These are phyloP conservation scores for Datnioides undecimradiatus DNA, from an alignment of 2,113 vertebrate genomes.

Conservation along the genomic window DNA sequence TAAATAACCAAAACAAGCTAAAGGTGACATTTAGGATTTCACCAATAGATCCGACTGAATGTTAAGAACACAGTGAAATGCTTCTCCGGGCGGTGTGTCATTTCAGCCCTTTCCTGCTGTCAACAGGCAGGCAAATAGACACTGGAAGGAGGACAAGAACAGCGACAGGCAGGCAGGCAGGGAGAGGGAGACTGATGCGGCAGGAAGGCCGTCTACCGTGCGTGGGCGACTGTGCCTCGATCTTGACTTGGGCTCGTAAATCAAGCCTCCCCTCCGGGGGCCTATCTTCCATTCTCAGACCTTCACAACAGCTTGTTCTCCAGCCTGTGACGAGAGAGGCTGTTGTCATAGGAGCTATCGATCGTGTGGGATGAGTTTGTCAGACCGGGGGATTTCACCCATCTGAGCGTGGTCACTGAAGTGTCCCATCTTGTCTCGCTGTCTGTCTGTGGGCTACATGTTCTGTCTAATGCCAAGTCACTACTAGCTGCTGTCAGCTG, in stretches of 20 bases:
- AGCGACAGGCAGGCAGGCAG: conserved; percentile 40
- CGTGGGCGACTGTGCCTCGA: conserved; percentile 71
- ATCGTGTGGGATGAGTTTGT: conserved; percentile 79
- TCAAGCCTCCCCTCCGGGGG: conserved; percentile 73
- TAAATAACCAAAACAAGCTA: conserved; percentile 23
- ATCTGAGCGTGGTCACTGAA: conserved; percentile 68
- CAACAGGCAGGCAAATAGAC: conserved; percentile 57
- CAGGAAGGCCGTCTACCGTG: conserved; percentile 66
- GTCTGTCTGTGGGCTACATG: conserved; percentile 66
- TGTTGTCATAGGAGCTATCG: conserved; percentile 80
- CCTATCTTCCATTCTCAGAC: conserved; percentile 77
- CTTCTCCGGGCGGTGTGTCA: conserved; percentile 59
- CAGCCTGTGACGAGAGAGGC: conserved; percentile 73
- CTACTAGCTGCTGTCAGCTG: conserved; percentile 38
- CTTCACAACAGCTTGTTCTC: conserved; percentile 79
- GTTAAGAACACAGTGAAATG: conserved; percentile 38
- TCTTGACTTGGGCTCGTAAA: conserved; percentile 77
- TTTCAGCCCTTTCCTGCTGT: conserved; percentile 61
- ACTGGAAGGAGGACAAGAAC: conserved; percentile 52
- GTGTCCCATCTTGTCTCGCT: conserved; percentile 66
- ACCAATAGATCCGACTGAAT: conserved; percentile 17
- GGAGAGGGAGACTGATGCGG: conserved; percentile 66
- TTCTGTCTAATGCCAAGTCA: conserved; percentile 52
- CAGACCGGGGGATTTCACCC: conserved; percentile 70
- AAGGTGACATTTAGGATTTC: conserved; percentile 58